Conservation (phyloP, 2,888 invertebrate genomes). For the Platycnemis pennipes region DNA sequence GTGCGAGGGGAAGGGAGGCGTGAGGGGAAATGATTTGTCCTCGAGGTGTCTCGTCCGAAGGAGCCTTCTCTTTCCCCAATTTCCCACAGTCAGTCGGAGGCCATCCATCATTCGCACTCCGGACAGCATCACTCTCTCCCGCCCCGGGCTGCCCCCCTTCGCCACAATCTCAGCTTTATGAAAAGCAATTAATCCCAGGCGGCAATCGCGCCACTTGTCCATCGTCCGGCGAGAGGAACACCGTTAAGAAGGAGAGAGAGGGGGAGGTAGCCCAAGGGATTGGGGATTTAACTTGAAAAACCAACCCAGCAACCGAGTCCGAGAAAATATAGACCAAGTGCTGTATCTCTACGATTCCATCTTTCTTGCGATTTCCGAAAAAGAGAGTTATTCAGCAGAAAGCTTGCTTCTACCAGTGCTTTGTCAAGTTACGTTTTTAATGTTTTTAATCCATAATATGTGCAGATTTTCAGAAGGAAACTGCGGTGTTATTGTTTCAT, state of each 20-base stretch:
- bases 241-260: not conserved
- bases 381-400: too few relatives aligned
- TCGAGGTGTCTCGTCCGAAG: not conserved
- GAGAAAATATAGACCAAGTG: not conserved
- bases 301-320: not conserved
- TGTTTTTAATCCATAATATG: too few relatives aligned
- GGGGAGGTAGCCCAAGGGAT: not conserved
- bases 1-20: not conserved
- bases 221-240: conserved; percentile 72
- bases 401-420: too few relatives aligned
- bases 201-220: conserved; percentile 77
- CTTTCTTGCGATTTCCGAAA: too few relatives aligned
- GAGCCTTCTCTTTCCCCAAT: conserved; percentile 25
- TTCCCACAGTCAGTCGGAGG: conserved; percentile 23
- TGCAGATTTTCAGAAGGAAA: too few relatives aligned
- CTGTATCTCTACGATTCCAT: not conserved
- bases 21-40: not conserved
- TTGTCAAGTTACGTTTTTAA: too few relatives aligned
- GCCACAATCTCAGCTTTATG: conserved; percentile 72
- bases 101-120: conserved; percentile 50
- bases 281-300: not conserved
- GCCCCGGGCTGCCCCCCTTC: conserved; percentile 68
- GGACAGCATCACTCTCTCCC: conserved; percentile 49
- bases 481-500: too few relatives aligned
- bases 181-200: conserved; percentile 77